Evolutionary conservation across 1,140 invertebrate genomes (phyloP).

Genomic region (Agrypnia vestita): DNA sequence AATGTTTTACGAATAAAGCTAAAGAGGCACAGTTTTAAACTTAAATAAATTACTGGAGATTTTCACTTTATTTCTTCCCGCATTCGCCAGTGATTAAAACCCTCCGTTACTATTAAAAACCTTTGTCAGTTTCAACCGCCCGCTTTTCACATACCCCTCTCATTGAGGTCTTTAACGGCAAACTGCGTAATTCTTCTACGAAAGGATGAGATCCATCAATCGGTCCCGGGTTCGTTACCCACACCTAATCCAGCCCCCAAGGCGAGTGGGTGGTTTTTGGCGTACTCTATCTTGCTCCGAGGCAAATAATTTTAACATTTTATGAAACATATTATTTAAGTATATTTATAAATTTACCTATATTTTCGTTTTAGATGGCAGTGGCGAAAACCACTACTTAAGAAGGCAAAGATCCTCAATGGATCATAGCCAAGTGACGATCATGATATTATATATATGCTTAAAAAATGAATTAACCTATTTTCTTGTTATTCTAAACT

Average conservation of each 20-base stretch:
- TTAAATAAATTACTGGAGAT: slow-evolving; percentile 21
- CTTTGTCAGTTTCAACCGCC: slow-evolving; percentile 31
- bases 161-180: slow-evolving; percentile 1
- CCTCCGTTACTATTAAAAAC: slow-evolving; percentile 37
- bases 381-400: no score
- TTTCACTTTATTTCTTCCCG: slow-evolving; percentile 6
- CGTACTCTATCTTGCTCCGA: slow-evolving; percentile 6
- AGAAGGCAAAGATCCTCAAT: no score
- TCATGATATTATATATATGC: no score
- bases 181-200: slow-evolving; percentile 24
- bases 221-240: slow-evolving; percentile 11
- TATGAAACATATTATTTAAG: no score
- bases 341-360: no score
- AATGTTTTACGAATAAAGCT: no score
- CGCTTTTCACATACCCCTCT: slow-evolving; percentile 9
- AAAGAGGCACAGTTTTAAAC: neutral
- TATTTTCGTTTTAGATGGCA: no score
- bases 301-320: neutral
- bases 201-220: slow-evolving; percentile 27
- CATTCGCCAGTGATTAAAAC: slow-evolving; percentile 28
- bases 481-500: no score
- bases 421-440: no score
- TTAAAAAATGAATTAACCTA: no score
- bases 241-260: neutral
- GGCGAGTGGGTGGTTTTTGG: neutral